Conservation (phyloP, 1,140 invertebrate genomes). For the Proctacanthus coquilletti region DNA sequence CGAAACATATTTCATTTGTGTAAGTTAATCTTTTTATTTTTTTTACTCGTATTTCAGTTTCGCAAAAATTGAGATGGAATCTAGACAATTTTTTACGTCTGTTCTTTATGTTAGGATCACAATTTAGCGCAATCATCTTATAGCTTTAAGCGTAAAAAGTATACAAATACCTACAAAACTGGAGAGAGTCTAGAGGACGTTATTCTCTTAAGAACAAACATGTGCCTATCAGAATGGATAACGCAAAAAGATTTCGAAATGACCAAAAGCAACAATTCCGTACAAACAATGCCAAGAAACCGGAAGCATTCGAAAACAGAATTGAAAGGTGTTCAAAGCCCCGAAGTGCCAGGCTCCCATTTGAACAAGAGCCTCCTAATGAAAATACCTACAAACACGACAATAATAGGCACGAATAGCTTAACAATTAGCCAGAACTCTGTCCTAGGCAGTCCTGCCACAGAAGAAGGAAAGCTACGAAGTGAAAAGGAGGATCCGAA, state of each 20-base stretch:
- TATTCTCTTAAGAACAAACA: conserved; percentile 25
- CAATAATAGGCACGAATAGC: conserved; percentile 24
- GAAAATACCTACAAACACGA: conserved; percentile 25
- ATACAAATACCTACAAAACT: conserved; percentile 17
- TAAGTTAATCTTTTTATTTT: conserved; percentile 13
- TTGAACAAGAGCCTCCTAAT: conserved; percentile 21
- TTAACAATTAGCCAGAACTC: background rate
- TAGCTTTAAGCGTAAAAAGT: conserved; percentile 29
- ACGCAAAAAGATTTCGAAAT: conserved; percentile 19
- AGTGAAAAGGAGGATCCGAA: background rate
- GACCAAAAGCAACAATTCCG: conserved; percentile 11
- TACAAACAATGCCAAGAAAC: conserved; percentile 12
- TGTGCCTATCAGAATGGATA: conserved; percentile 16
- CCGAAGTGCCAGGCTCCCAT: conserved; percentile 8
- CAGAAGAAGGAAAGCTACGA: conserved; percentile 20
- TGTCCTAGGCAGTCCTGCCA: too few relatives aligned
- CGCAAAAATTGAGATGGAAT: background rate
- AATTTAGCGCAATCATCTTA: conserved; percentile 29
- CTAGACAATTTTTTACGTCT: background rate
- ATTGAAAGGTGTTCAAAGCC: conserved; percentile 2
- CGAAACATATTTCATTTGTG: conserved; percentile 30
- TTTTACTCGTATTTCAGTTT: background rate
- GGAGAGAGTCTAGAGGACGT: conserved; percentile 25
- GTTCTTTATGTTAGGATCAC: conserved; percentile 17
- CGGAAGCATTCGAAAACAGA: background rate